Evolutionary conservation across 2,888 invertebrate species (phyloP).

Genomic region (Geophilus truncorum): DNA sequence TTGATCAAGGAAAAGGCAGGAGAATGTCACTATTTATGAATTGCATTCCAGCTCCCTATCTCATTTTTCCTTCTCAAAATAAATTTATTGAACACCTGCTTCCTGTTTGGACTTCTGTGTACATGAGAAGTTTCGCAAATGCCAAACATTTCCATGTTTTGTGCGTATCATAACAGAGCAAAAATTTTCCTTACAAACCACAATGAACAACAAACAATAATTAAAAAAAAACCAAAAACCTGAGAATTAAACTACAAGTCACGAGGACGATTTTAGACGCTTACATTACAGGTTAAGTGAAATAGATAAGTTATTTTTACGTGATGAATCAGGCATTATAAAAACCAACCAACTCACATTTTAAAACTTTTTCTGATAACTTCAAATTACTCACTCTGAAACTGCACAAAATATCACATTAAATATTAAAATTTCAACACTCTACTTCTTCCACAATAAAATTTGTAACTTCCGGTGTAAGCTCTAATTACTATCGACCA

Average conservation of each 20-base stretch:
- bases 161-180: neutral
- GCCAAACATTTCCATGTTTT: slow-evolving; percentile 22
- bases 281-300: too few relatives aligned
- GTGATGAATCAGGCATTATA: too few relatives aligned
- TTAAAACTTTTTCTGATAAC: too few relatives aligned
- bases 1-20: slow-evolving; percentile 16
- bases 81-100: slow-evolving; percentile 27
- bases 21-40: slow-evolving; percentile 27
- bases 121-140: slow-evolving; percentile 1
- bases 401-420: too few relatives aligned
- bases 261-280: too few relatives aligned
- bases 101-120: slow-evolving; percentile 25
- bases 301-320: too few relatives aligned
- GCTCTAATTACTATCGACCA: neutral
- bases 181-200: neutral
- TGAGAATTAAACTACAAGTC: too few relatives aligned
- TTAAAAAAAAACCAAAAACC: neutral
- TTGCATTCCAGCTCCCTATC: slow-evolving; percentile 27
- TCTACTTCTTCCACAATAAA: neutral
- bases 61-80: slow-evolving; percentile 27
- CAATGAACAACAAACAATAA: neutral
- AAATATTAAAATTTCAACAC: neutral
- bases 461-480: neutral
- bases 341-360: too few relatives aligned
- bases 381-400: too few relatives aligned